Base-by-base conservation (phyloP, 2,888 invertebrate genomes). In the Lacanobia wlatinum region DNA sequence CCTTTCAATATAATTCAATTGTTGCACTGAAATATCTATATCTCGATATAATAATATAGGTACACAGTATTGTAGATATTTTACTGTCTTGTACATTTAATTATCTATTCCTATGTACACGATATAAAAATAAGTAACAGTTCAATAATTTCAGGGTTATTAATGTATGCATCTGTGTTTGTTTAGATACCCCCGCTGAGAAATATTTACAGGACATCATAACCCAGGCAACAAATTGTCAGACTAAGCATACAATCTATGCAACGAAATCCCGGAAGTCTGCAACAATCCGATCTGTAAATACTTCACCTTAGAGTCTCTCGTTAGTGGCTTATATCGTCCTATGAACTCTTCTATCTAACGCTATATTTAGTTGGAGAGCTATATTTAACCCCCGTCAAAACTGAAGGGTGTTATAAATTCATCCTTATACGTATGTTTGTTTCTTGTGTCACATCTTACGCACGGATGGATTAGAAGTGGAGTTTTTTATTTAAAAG, bases 391-490 rank as follows among this genome's bases (percentile, higher is more conserved):
- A 71, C 56, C 65, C 64, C 82, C 78, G 80, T 84, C 84, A 85
- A 82, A 85, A 80, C 73, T 84, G 80, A 84, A 85, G 85, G 80
- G 84, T 78, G 77, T 68, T 83, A 73, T 79, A 78, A 83, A 78
- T 78, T 80, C 73, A 80, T 69, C 60, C 77, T 34, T 76, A 62
- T 23, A 70, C 62, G 60, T 67, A 28, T 71, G 65, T 73, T 83
- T 76, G 77, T 78, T 84, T 76, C 74, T 83, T 55, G 73, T 78
- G 75, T 76, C 70, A 76, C 62, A 73, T 70, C 65, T 59, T 21
- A 73, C 62, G 68, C 34, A 50, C 68, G 43, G 28, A 12, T 59
- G 60, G 68, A 71, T 82, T 78, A 70, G 10, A 59, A 28, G 46
- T 38, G 12, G 23, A 53, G 18, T 46, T 60, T 72, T 62, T 76